A percentile compares a stretch with the other conserved stretches of the same genome.
Conservation (phyloP, 1,140 invertebrate species). For the Trissolcus basalis region DNA sequence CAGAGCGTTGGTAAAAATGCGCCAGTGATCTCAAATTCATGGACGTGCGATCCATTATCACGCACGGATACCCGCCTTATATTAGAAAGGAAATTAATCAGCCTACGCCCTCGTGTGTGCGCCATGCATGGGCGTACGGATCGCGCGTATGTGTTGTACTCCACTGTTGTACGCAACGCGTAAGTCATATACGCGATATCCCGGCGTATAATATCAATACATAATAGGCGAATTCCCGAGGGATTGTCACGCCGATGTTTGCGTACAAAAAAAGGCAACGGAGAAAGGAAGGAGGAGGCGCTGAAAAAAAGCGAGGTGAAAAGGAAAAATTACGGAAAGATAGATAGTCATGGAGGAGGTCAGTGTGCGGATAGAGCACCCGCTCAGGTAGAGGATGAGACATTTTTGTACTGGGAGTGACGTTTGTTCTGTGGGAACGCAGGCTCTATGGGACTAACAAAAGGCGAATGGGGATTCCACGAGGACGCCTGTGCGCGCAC, state of each 20-base stretch:
- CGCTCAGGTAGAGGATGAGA: conserved; percentile 49
- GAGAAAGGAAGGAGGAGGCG: conserved; percentile 30
- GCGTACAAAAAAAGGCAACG: conserved; percentile 13
- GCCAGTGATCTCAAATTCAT: conserved; percentile 22
- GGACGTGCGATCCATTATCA: conserved; percentile 39
- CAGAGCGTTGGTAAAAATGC: conserved; percentile 21
- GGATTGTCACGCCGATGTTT: conserved; percentile 38
- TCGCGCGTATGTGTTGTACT: not conserved
- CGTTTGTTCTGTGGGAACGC: conserved; percentile 53
- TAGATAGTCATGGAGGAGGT: conserved; percentile 47
- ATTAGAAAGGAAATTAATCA: conserved; percentile 53
- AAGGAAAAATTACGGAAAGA: conserved; percentile 52
- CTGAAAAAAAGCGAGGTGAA: conserved; percentile 38
- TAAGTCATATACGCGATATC: conserved; percentile 41
- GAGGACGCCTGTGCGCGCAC: conserved; percentile 29
- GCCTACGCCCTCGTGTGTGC: conserved; percentile 32
- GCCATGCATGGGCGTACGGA: conserved; percentile 6
- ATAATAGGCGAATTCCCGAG: conserved; percentile 25
- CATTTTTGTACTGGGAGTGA: conserved; percentile 57
- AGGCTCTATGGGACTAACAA: conserved; percentile 41
- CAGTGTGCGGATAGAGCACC: conserved; percentile 23
- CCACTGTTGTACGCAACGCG: conserved; percentile 33
- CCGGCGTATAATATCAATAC: conserved; percentile 40
- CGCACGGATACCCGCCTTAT: conserved; percentile 37
- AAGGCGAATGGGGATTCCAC: conserved; percentile 54